These are phyloP conservation scores for Aphelocoma coerulescens DNA, from an alignment of 2,113 vertebrate species.

Conservation along the genomic window DNA sequence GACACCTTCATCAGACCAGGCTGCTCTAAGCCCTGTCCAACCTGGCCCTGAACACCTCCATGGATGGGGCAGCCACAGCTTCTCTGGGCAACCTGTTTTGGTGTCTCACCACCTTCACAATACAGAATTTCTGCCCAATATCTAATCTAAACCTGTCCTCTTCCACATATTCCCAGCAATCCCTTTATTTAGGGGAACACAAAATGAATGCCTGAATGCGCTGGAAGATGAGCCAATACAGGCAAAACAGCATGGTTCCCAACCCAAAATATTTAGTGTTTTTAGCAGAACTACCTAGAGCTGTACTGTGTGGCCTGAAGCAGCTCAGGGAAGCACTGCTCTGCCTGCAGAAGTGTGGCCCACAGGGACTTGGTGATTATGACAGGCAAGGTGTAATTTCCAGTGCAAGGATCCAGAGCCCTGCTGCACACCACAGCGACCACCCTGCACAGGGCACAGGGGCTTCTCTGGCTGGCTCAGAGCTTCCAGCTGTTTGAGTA, in stretches of 20 bases:
- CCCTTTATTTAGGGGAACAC: background rate
- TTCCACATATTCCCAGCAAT: background rate
- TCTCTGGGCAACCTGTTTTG: background rate
- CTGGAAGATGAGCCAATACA: background rate
- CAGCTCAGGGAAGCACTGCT: background rate
- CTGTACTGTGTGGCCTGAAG: background rate
- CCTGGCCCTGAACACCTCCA: background rate
- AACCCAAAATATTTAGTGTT: background rate
- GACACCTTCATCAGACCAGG: background rate
- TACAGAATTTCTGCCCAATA: background rate
- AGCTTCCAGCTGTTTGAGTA: background rate
- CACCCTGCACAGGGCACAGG: background rate
- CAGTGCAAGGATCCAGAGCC: background rate
- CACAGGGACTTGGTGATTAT: background rate
- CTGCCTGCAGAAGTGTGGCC: background rate
- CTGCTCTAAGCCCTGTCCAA: background rate
- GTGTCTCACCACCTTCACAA: background rate
- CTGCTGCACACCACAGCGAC: background rate
- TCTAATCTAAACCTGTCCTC: background rate
- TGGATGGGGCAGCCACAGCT: background rate
- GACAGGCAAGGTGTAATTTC: background rate
- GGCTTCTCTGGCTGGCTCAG: background rate
- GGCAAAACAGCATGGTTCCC: rapidly evolving
- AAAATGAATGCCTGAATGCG: background rate
- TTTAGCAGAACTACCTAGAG: background rate